phyloP scores from a whole-genome alignment of 1,140 invertebrate genomes.

The Drosophila obscura region DNA sequence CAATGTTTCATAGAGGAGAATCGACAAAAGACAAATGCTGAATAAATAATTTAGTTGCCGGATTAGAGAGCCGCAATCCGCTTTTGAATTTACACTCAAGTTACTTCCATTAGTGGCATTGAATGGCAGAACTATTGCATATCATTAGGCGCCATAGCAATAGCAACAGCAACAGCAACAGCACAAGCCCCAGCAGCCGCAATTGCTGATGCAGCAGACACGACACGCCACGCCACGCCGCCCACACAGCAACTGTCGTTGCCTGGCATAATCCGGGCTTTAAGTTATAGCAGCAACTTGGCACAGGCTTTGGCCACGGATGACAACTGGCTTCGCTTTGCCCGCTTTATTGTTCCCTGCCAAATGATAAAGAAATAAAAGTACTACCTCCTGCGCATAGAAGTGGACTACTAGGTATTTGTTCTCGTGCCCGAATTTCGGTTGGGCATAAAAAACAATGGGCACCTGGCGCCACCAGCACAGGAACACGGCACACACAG shows the following conservation, averaged over 20 bases:
- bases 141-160: constrained; percentile 65
- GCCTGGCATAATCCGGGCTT: constrained; percentile 55
- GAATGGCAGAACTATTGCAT: constrained; percentile 67
- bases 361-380: constrained; percentile 25
- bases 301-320: constrained; percentile 49
- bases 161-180: constrained; percentile 9
- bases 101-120: constrained; percentile 75
- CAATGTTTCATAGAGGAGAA: constrained; percentile 36
- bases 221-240: constrained; percentile 24
- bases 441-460: constrained; percentile 41
- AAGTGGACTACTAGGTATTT: too few relatives aligned
- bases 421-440: not conserved
- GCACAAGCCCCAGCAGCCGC: not conserved
- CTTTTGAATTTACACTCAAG: constrained; percentile 80
- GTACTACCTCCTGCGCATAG: too few relatives aligned
- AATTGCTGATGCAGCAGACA: constrained; percentile 18
- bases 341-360: constrained; percentile 13
- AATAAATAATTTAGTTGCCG: constrained; percentile 78
- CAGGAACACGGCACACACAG: constrained; percentile 38
- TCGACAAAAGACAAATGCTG: constrained; percentile 68
- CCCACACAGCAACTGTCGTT: constrained; percentile 6
- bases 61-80: constrained; percentile 78
- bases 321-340: constrained; percentile 30
- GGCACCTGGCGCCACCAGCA: constrained; percentile 16
- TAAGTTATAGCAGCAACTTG: constrained; percentile 61